Evolutionary conservation across 2,888 invertebrate species (phyloP), one percentile per base, ranked within the genome.

Genomic region (Volucella bombylans): DNA sequence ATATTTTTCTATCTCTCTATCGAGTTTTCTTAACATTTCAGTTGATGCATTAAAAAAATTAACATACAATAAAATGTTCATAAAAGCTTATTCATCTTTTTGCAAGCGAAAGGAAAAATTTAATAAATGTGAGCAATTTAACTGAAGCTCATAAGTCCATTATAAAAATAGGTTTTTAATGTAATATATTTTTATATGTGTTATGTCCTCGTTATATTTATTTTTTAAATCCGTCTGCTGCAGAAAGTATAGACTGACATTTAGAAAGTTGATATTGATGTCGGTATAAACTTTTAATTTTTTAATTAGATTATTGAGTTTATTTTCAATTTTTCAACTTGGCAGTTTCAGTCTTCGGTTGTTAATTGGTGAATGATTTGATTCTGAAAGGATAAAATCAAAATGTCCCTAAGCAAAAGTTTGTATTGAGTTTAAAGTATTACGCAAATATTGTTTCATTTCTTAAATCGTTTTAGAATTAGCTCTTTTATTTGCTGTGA

Each of bases 401-500:
- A 45, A 39, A 52, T 73, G 57, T 80, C 65, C 4, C 54, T 64
- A 9, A 78, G 52, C 59, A 59, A 47, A 78, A 76, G 82, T 82
- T 57, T 31, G 76, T 82, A 65, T 14, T 49, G 8, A 6, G 31
- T 31, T 31, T 31, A 6, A 14, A 14, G 14, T 49, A 14, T 12
- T 18, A 50, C 38, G 50, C 1, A 14, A 45, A 47, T 4, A 10
- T 41, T 38, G 9, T 15, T 14, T 31, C 8, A 59, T 6, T 15
- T 38, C 8, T 15, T 3, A 50, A 31, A 50, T 18, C n/a, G 8
- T 38, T 74, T 18, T 47, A 90, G 91, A 88, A 87, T 86, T 90
- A 31, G 55, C 89, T 8, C 55, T 87, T 3, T 38, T 89, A 23
- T 87, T 88, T 12, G 87, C 88, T 8, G 76, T 89, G 45, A 61